Evolutionary conservation across 2,797 vertebrate species (phyloP).

Genomic region (Hyperoplus lanceolatus): DNA sequence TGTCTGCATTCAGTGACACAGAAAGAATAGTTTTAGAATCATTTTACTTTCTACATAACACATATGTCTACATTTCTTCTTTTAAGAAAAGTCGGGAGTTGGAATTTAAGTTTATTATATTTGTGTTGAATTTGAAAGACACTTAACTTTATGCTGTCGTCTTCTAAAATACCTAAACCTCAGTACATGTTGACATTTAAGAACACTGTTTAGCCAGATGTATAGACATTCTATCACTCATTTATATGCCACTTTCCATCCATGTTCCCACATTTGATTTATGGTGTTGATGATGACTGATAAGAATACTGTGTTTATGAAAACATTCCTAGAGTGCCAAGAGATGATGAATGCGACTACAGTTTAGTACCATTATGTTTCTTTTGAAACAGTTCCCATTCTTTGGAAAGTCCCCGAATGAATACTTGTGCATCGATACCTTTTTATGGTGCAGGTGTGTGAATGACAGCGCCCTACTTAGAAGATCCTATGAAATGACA

Average conservation of each 20-base stretch:
- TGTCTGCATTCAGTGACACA: neutral
- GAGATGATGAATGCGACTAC: constrained; percentile 49
- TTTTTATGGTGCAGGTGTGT: neutral
- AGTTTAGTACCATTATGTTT: constrained; percentile 41
- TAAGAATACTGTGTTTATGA: constrained; percentile 28
- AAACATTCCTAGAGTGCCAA: constrained; percentile 43
- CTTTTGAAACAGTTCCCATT: constrained; percentile 50
- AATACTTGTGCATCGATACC: constrained; percentile 7
- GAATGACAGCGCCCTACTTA: neutral
- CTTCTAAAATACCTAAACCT: neutral
- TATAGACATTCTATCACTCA: neutral
- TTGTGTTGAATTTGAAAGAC: neutral
- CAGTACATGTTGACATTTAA: neutral
- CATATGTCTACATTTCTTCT: no score
- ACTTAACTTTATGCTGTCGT: neutral
- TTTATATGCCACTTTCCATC: constrained; percentile 7
- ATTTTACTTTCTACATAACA: neutral
- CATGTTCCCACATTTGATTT: constrained; percentile 42
- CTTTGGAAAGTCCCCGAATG: constrained; percentile 23
- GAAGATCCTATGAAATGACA: neutral
- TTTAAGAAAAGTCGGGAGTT: neutral
- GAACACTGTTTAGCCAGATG: neutral
- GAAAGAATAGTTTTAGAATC: neutral
- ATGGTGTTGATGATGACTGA: constrained; percentile 47
- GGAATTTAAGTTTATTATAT: neutral